Conservation (phyloP, 2,113 vertebrate genomes). For the Lasiurus borealis region DNA sequence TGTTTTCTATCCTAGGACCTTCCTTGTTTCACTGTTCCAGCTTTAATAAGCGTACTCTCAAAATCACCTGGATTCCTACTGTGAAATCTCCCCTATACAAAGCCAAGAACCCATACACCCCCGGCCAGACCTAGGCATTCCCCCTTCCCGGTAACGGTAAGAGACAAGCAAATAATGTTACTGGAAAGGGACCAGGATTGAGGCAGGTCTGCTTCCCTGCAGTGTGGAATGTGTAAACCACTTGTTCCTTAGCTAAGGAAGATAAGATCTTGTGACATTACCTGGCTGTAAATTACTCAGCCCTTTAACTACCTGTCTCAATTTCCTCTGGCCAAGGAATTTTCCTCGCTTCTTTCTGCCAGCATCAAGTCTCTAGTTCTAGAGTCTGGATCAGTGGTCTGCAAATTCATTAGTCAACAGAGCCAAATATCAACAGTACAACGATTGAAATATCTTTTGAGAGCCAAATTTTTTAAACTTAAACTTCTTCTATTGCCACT, state of each 20-base stretch:
- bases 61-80: neutral
- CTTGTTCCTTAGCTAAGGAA: neutral
- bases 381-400: too few species aligned
- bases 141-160: neutral
- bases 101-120: neutral
- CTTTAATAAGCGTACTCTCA: neutral
- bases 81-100: neutral
- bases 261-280: neutral
- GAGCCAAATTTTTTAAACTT: too few species aligned
- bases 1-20: neutral
- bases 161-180: neutral
- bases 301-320: neutral
- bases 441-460: too few species aligned
- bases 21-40: neutral
- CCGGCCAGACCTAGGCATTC: neutral
- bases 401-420: too few species aligned
- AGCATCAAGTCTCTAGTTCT: neutral
- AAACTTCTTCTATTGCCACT: too few species aligned
- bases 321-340: neutral
- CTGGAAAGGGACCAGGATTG: neutral
- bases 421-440: too few species aligned
- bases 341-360: neutral
- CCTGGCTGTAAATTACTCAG: neutral
- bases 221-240: neutral
- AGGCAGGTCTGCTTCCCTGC: neutral